These are phyloP conservation scores for Tadarida brasiliensis DNA, from an alignment of 2,797 vertebrate genomes.

Conservation along the genomic window DNA sequence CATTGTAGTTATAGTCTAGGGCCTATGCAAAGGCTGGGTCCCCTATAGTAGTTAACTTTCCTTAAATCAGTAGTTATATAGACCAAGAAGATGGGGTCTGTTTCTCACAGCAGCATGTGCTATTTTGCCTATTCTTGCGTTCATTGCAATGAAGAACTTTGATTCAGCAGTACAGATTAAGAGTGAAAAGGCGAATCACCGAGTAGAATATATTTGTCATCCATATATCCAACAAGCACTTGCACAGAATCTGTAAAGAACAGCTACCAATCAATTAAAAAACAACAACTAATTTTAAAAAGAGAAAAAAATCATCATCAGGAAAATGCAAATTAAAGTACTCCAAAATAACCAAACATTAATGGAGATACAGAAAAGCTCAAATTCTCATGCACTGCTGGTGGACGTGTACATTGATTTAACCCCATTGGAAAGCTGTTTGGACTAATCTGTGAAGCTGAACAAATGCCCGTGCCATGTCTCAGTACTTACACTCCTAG, in stretches of 20 bases:
- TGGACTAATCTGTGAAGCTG: background rate
- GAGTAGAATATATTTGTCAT: background rate
- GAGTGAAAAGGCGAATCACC: conserved; percentile 8
- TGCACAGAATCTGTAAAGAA: background rate
- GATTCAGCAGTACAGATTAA: background rate
- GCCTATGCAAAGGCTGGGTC: background rate
- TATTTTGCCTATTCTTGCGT: background rate
- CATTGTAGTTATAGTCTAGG: background rate
- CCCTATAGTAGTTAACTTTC: background rate
- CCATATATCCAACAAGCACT: background rate
- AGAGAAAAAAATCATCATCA: background rate
- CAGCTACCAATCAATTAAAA: background rate
- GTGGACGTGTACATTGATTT: background rate
- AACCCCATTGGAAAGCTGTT: background rate
- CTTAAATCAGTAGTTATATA: background rate
- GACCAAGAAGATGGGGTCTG: background rate
- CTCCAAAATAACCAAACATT: background rate
- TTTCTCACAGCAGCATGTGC: background rate
- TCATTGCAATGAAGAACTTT: conserved; percentile 21
- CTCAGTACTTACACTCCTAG: background rate
- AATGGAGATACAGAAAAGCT: background rate
- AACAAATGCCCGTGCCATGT: background rate
- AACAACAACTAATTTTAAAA: background rate
- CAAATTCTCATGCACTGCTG: background rate
- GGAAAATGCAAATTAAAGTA: conserved; percentile 14